phyloP scores from a whole-genome alignment of 1,140 invertebrate genomes.

The Rhopalosiphum maidis region DNA sequence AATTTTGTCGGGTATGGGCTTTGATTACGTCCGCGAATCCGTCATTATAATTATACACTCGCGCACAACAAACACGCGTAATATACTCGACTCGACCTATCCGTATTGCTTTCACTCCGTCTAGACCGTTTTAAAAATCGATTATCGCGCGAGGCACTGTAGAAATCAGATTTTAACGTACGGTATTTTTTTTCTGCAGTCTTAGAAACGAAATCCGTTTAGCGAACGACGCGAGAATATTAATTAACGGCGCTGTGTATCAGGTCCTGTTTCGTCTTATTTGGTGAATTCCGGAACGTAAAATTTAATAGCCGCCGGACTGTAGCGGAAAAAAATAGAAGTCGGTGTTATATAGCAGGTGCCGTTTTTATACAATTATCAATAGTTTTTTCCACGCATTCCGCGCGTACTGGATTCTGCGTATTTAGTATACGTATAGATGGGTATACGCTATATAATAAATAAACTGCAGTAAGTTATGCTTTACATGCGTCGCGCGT shows the following conservation, averaged over 20 bases:
- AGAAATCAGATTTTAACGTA: conserved; percentile 26
- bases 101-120: conserved; percentile 30
- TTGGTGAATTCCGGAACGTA: conserved; percentile 4
- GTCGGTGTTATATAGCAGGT: conserved; percentile 5
- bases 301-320: not conserved
- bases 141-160: not conserved
- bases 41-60: not conserved
- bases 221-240: conserved; percentile 28
- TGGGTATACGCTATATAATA: not conserved
- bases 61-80: not conserved
- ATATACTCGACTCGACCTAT: not conserved
- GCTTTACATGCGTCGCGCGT: not conserved
- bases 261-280: conserved; percentile 16
- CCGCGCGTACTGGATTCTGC: not conserved
- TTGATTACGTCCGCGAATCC: not conserved
- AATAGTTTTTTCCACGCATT: not conserved
- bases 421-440: not conserved
- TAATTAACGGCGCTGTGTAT: conserved; percentile 30
- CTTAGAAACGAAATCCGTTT: conserved; percentile 36
- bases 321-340: not conserved
- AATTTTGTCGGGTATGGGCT: not conserved
- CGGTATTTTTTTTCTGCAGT: not conserved
- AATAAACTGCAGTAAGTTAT: not conserved
- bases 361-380: not conserved
- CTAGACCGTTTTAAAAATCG: conserved; percentile 38